A percentile compares a stretch with the other conserved stretches of the same genome.
These are phyloP conservation scores for Laticauda laticaudata DNA, from an alignment of 2,113 vertebrate genomes.

Conservation along the genomic window DNA sequence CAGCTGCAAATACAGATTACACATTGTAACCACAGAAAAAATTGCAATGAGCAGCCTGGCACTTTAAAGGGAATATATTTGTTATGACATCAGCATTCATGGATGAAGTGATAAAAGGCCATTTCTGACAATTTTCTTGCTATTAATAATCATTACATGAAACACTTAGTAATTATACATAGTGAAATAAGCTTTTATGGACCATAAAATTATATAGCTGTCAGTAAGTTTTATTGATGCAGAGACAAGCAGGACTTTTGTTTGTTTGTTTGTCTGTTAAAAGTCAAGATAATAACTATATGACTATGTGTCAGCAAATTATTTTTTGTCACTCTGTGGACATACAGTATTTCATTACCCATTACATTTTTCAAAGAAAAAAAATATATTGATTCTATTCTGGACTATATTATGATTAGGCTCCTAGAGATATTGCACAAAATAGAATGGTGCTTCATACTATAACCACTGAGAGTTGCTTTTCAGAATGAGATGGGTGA, in stretches of 20 bases:
- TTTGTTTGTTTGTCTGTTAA: slow-evolving; percentile 7
- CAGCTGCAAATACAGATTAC: not conserved
- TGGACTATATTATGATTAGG: not conserved
- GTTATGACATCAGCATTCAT: not conserved
- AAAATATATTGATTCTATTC: not conserved
- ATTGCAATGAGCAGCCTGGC: not conserved
- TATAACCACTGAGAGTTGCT: not conserved
- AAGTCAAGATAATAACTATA: not conserved
- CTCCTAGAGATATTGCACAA: not conserved
- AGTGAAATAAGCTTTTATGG: slow-evolving; percentile 21
- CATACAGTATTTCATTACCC: not conserved
- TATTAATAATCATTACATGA: slow-evolving; percentile 30
- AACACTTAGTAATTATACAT: slow-evolving; percentile 26
- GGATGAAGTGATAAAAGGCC: slow-evolving; percentile 4
- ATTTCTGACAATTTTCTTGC: not conserved
- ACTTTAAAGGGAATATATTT: not conserved
- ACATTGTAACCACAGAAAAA: not conserved
- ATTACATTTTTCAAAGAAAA: not conserved
- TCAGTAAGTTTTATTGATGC: slow-evolving; percentile 28
- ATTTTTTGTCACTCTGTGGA: not conserved
- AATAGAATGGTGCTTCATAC: not conserved
- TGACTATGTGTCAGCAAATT: slow-evolving; percentile 3
- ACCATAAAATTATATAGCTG: slow-evolving; percentile 26
- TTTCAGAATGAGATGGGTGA: not conserved
- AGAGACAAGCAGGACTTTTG: not conserved